Percentiles rank a stretch among this genome's conserved stretches.
Conservation (phyloP, 2,797 vertebrate species). For the Emys orbicularis region DNA sequence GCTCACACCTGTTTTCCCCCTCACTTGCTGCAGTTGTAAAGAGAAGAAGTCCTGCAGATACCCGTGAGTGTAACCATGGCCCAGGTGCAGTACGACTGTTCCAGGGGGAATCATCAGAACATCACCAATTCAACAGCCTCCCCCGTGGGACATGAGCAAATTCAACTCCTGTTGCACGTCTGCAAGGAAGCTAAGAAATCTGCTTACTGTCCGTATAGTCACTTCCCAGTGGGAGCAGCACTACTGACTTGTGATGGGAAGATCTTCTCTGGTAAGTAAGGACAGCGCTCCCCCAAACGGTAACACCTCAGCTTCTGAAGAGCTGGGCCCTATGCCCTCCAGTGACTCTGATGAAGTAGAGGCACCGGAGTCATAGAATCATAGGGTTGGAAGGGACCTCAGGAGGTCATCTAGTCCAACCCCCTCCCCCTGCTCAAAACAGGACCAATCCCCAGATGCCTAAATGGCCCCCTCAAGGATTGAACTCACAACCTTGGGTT, state of each 20-base stretch:
- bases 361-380: too few relatives aligned
- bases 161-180: conserved; percentile 73
- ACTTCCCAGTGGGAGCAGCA: conserved; percentile 92
- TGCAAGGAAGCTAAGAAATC: conserved; percentile 85
- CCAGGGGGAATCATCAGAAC: background rate
- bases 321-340: background rate
- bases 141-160: background rate
- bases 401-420: too few relatives aligned
- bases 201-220: conserved; percentile 94
- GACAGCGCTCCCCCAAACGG: background rate
- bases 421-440: too few relatives aligned
- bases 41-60: background rate
- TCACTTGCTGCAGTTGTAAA: background rate
- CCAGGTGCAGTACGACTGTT: background rate
- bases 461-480: too few relatives aligned
- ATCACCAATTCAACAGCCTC: background rate
- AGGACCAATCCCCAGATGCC: too few relatives aligned
- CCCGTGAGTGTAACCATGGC: conserved; percentile 19
- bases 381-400: too few relatives aligned
- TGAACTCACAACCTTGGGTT: too few relatives aligned
- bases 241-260: conserved; percentile 83
- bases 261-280: conserved; percentile 88
- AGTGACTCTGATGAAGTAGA: background rate
- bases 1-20: background rate
- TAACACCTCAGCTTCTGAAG: background rate